Evolutionary conservation across 2,113 vertebrate genomes (phyloP), one percentile per base, ranked within the genome.

Genomic region (Plecturocebus donacophilus): DNA sequence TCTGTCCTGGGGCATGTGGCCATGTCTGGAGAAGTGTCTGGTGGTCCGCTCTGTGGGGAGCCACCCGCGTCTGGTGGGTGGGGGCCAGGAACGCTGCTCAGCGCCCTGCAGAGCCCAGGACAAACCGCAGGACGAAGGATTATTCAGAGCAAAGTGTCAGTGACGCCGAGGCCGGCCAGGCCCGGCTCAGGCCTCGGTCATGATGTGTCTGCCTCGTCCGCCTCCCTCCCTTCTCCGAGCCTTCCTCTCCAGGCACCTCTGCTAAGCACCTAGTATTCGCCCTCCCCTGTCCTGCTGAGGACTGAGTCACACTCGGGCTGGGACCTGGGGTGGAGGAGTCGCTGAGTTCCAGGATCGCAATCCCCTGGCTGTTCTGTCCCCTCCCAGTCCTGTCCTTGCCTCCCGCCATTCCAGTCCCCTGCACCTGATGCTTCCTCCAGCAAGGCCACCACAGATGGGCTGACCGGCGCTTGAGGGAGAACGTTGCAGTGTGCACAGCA

Each of bases 21-120:
- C 1, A 3, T 1, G 13, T 47, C 77, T 20, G 80, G 40, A 20
- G 61, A 35, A 19, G 1, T 1, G 4, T 5, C 12, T 11, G 32
- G 23, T 12, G 0, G 8, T 23, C 35, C 1, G 3, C 40, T 6
- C 64, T 0, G 0, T 3, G 30, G 14, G 20, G 16, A 4, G 49
- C 56, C 0, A 0, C 9, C 11, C 1, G 4, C 2, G 14, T 21
- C 32, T 2, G 1, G 56, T 5, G 11, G 6, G 38, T 1, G 45
- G 16, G 21, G 35, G 9, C 52, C 16, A 6, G 47, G 19, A 61
- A 25, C 1, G 2, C 61, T 10, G 20, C 94, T 38, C 6, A 2
- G 27, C 3, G 6, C 7, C 66, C 52, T 71, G 11, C 9, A 2
- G 27, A 2, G 27, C 16, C 8, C 8, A 9, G 6, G 42, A 70